These are phyloP conservation scores for Leptopterna dolabrata DNA, from an alignment of 2,888 invertebrate species.

Conservation along the genomic window DNA sequence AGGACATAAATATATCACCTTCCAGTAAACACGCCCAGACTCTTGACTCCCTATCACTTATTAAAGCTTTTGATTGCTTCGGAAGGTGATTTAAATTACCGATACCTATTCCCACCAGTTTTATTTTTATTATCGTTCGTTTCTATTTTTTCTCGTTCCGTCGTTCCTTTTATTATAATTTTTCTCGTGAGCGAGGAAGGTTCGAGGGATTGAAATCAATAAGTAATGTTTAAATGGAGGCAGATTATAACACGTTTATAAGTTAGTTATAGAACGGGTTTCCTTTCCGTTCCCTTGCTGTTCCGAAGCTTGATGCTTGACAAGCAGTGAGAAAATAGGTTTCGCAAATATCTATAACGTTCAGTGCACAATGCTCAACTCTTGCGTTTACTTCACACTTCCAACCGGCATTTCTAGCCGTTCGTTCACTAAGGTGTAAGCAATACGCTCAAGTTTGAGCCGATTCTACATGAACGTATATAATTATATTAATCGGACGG, in stretches of 20 bases:
- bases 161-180: slow-evolving; percentile 30
- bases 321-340: too few relatives aligned
- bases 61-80: slow-evolving; percentile 53
- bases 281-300: not conserved
- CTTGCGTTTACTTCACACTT: too few relatives aligned
- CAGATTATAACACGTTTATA: not conserved
- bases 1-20: slow-evolving; percentile 54
- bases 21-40: slow-evolving; percentile 49
- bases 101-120: slow-evolving; percentile 44
- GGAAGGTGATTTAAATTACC: slow-evolving; percentile 52
- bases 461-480: too few relatives aligned
- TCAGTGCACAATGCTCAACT: too few relatives aligned
- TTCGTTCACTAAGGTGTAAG: too few relatives aligned
- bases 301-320: too few relatives aligned
- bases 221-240: slow-evolving; percentile 31
- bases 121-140: slow-evolving; percentile 46
- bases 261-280: not conserved
- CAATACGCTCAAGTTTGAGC: too few relatives aligned
- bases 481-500: too few relatives aligned
- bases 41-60: slow-evolving; percentile 44
- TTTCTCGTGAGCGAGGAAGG: not conserved
- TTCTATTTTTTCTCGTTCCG: slow-evolving; percentile 17
- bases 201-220: slow-evolving; percentile 24
- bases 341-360: too few relatives aligned
- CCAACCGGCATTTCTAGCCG: too few relatives aligned